phyloP scores from a whole-genome alignment of 1,140 invertebrate genomes.

The Ctenoplectra terminalis region DNA sequence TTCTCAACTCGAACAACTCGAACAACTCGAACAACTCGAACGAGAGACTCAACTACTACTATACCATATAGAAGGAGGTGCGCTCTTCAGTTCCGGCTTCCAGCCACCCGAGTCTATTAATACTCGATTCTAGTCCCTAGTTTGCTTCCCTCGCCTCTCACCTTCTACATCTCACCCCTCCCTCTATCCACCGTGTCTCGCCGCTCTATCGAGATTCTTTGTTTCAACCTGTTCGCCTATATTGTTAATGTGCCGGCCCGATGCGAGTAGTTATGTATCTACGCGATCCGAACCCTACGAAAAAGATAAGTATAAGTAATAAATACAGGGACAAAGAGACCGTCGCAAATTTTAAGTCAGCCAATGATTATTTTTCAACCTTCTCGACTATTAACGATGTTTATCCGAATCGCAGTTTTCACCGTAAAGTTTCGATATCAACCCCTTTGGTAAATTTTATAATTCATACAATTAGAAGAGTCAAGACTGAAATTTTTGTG shows the following conservation, averaged over 20 bases:
- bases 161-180: not conserved
- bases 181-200: too few species aligned
- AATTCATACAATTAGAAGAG: too few species aligned
- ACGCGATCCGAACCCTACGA: not conserved
- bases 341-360: not conserved
- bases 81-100: conserved; percentile 66
- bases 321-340: not conserved
- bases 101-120: conserved; percentile 66
- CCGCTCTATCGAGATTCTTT: conserved; percentile 27
- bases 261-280: not conserved
- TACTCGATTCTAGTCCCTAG: conserved; percentile 60
- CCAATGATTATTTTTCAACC: too few species aligned
- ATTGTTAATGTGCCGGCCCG: not conserved
- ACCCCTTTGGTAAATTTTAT: too few species aligned
- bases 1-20: conserved; percentile 16
- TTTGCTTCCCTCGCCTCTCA: conserved; percentile 31
- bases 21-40: too few species aligned
- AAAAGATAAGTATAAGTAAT: too few species aligned
- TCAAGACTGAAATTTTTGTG: too few species aligned
- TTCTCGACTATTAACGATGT: too few species aligned
- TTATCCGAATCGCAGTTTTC: too few species aligned
- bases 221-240: conserved; percentile 56
- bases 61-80: conserved; percentile 62
- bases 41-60: conserved; percentile 58
- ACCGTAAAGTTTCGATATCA: too few species aligned